Evolutionary conservation across 2,888 invertebrate genomes (phyloP).

Genomic region (Nipponacmea schrenckii): DNA sequence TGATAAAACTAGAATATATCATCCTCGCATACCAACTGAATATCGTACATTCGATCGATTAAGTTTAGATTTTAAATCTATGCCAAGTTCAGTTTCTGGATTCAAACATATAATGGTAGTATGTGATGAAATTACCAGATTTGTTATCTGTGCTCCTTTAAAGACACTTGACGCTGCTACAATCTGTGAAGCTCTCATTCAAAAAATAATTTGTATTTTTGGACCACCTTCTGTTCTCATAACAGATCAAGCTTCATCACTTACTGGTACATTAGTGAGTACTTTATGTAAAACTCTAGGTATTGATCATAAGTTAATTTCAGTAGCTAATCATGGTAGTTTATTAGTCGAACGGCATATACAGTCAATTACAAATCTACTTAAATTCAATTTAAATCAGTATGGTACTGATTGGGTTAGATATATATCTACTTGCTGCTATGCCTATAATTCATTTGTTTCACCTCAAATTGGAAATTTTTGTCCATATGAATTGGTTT

Average conservation of each 20-base stretch:
- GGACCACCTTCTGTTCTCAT: not conserved
- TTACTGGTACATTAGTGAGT: not conserved
- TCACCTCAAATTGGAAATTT: not conserved
- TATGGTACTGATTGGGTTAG: too few species aligned
- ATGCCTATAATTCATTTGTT: not conserved
- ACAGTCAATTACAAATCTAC: not conserved
- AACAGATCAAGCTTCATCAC: not conserved
- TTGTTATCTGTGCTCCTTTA: not conserved
- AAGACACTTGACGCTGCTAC: not conserved
- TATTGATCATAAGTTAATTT: not conserved
- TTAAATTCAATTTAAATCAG: not conserved
- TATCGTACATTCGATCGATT: not conserved
- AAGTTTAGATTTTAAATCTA: not conserved
- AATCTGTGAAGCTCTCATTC: not conserved
- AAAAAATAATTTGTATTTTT: not conserved
- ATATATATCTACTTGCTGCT: not conserved
- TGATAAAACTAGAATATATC: not conserved
- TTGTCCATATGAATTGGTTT: not conserved
- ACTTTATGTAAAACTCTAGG: not conserved
- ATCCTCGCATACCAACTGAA: constrained; percentile 1
- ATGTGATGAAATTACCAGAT: not conserved
- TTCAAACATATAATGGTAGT: not conserved
- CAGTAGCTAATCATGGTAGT: not conserved
- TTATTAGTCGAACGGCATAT: not conserved
- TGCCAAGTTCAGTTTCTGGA: not conserved